Evolutionary conservation across 2,113 vertebrate species (phyloP), one percentile per base, ranked within the genome.

Genomic region (Hucho hucho): DNA sequence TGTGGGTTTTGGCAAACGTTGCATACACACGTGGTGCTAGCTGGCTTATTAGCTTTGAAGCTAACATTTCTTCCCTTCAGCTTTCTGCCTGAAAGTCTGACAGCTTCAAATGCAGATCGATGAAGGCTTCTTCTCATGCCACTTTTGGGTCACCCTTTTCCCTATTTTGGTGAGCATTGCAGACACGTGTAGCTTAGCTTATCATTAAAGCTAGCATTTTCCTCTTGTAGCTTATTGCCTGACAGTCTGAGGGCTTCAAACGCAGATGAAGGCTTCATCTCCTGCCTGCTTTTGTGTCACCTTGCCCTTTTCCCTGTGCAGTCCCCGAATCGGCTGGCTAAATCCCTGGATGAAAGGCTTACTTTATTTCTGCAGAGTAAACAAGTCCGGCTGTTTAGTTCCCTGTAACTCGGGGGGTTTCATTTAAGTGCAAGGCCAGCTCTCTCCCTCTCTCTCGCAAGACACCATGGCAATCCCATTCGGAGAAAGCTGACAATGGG

Each of bases 331-430:
- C 81, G 80, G 83, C 78, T 80, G 11, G 69, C 16, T 75, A 79
- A 86, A 87, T 81, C 82, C 65, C 67, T 61, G 76, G 80, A 91
- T 90, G 79, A 89, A 91, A 89, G 75, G 79, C 84, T 87, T 81
- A 47, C 68, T 87, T 84, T 83, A 78, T 86, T 89, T 89, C 81
- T 91, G 88, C 85, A 83, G 87, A 90, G 86, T 89, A 89, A 91
- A 91, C 86, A 91, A 83, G 81, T 84, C 87, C 78, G 76, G 83
- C 83, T 88, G 79, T 81, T 90, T 80, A 82, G 75, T 86, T 82
- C 75, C 83, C 74, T 77, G 75, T 81, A 72, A 74, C 77, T 28
- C 82, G 74, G 64, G 83, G 84, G 84, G 85, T 87, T 83, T 87
- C 81, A 85, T 90, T 83, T 83, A 82, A 87, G 87, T 87, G 86